Percentiles rank a stretch among this genome's conserved stretches.
Evolutionary conservation across 2,113 vertebrate genomes (phyloP).

Genomic region (Chaetorhynchus papuensis): DNA sequence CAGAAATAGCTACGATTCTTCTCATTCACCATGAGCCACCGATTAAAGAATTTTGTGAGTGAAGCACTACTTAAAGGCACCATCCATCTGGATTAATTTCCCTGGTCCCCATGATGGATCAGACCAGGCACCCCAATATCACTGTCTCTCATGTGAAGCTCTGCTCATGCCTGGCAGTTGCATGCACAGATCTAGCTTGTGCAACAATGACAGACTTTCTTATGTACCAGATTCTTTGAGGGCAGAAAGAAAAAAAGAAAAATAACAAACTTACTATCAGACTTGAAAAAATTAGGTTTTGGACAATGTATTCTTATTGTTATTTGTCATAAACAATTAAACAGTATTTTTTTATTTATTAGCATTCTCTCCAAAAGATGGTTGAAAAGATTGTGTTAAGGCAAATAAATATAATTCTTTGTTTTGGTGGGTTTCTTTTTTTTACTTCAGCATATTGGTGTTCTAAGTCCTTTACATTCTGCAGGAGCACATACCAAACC

Average conservation of each 20-base stretch:
- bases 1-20: background rate
- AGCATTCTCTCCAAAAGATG: background rate
- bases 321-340: background rate
- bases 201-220: background rate
- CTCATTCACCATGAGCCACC: background rate
- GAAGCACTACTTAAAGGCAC: background rate
- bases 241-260: background rate
- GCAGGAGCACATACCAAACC: background rate
- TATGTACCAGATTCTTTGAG: background rate
- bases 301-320: background rate
- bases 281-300: background rate
- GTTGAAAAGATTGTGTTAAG: background rate
- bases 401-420: background rate
- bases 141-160: background rate
- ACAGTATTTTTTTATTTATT: background rate
- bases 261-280: background rate
- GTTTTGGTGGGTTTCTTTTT: background rate
- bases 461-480: background rate
- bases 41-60: background rate
- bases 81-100: background rate
- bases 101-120: background rate
- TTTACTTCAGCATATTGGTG: background rate
- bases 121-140: background rate
- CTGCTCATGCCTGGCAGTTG: background rate
- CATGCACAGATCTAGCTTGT: background rate